Evolutionary conservation across 2,113 vertebrate genomes (phyloP).

Genomic region (Galemys pyrenaicus): DNA sequence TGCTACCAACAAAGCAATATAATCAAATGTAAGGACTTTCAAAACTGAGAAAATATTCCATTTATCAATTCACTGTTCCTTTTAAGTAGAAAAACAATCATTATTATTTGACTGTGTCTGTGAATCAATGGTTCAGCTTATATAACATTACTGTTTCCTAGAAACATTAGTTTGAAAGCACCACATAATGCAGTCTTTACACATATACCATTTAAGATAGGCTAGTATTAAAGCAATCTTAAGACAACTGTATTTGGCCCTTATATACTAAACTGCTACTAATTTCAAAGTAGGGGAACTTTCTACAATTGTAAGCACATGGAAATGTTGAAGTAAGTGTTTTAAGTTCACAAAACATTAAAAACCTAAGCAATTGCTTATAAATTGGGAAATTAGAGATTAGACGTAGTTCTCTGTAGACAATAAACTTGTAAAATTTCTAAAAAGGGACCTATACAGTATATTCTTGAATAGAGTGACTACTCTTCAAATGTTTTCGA

Average conservation of each 20-base stretch:
- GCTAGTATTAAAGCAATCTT: not conserved
- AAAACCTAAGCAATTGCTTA: not conserved
- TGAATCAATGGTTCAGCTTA: not conserved
- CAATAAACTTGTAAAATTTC: not conserved
- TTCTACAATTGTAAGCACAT: not conserved
- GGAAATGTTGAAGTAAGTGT: not conserved
- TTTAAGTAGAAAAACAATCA: slow-evolving; percentile 7
- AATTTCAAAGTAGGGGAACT: not conserved
- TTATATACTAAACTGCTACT: not conserved
- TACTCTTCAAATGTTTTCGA: slow-evolving; percentile 9
- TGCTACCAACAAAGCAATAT: not conserved
- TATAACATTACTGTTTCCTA: not conserved
- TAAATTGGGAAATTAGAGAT: not conserved
- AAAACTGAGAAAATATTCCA: slow-evolving; percentile 65
- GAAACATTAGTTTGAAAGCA: not conserved
- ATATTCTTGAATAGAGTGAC: not conserved
- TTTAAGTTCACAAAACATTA: not conserved
- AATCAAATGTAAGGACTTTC: slow-evolving; percentile 18
- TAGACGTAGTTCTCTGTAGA: not conserved
- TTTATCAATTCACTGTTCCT: slow-evolving; percentile 64
- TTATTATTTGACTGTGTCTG: not conserved
- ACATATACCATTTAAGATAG: not conserved
- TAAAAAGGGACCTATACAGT: not conserved
- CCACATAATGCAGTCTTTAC: not conserved
- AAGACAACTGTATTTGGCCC: not conserved